phyloP scores from a whole-genome alignment of 2,113 vertebrate species.

The Panurus biarmicus region DNA sequence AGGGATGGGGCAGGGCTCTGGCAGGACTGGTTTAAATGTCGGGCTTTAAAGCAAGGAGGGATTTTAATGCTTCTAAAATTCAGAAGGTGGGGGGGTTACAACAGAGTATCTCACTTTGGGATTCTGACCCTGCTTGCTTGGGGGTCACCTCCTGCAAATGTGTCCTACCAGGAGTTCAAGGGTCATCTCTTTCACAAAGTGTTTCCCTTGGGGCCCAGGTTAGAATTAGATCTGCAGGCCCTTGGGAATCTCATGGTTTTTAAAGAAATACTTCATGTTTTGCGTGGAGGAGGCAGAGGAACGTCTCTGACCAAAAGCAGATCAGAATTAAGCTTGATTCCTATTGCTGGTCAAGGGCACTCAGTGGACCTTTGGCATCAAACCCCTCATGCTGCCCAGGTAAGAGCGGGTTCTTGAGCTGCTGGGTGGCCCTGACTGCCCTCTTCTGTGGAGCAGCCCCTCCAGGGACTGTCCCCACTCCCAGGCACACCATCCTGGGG shows the following conservation, averaged over 20 bases:
- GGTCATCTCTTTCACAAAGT: not conserved
- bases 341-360: not conserved
- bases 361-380: not conserved
- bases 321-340: not conserved
- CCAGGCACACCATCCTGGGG: not conserved
- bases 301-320: not conserved
- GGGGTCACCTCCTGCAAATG: accelerated
- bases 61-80: not conserved
- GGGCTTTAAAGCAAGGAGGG: not conserved
- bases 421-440: not conserved
- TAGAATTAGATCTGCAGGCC: not conserved
- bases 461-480: not conserved
- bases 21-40: not conserved
- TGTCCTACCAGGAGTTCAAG: not conserved
- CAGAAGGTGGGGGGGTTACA: not conserved
- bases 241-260: not conserved
- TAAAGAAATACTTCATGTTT: not conserved
- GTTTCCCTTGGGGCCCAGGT: not conserved
- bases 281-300: not conserved
- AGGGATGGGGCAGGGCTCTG: not conserved
- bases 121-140: not conserved
- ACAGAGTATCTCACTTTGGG: not conserved
- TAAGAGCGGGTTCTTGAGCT: not conserved
- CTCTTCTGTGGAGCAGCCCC: not conserved
- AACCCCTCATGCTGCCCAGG: not conserved